Base-by-base conservation (phyloP, 2,888 invertebrate species). In the Cylindroiulus punctatus region DNA sequence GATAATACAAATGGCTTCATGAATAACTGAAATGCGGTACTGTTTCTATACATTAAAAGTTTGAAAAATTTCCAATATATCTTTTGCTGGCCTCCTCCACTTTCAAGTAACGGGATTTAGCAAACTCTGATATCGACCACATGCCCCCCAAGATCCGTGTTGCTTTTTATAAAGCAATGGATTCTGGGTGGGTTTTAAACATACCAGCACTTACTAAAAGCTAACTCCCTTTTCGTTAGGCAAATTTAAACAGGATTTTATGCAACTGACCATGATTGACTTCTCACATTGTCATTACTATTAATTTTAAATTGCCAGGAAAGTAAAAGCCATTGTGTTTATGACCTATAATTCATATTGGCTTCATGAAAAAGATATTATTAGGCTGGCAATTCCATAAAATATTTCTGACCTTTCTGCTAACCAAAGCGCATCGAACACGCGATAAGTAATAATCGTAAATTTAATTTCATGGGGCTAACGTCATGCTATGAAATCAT, bases 351-450 rank as follows among this genome's bases (percentile, higher is more conserved):
- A 17, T 76, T 76, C 30, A 30, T 5, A 30, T 30, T 26, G 30
- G 10, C 26, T 30, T 3, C 14, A 10, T 76, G 8, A 12, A 76
- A 65, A 76, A 76, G 22, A 14, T 30, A 76, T 30, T 76, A 30
- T 30, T 14, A 30, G 14, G 30, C 26, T 17, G 12, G 30, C 26
- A 30, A 76, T 30, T 76, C 30, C 65, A 30, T 30, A 30, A 76
- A 76, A 30, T 30, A 76, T 17, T 14, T 26, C 14, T 30, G 76
- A 76, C 26, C 76, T 76, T 76, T 76, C 76, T 76, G 14, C 76
- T 26, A 26, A 76, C 14, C 30, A 14, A 26, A 76, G 76, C 76
- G 76, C 76, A 76, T 76, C 76, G 30, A 26, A 76, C 76, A 76
- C 76, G 76, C 76, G 8, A 76, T 76, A 30, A 14, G 3, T 76